These are phyloP conservation scores for Mormyrus lacerda DNA, from an alignment of 2,113 vertebrate genomes.

Conservation along the genomic window DNA sequence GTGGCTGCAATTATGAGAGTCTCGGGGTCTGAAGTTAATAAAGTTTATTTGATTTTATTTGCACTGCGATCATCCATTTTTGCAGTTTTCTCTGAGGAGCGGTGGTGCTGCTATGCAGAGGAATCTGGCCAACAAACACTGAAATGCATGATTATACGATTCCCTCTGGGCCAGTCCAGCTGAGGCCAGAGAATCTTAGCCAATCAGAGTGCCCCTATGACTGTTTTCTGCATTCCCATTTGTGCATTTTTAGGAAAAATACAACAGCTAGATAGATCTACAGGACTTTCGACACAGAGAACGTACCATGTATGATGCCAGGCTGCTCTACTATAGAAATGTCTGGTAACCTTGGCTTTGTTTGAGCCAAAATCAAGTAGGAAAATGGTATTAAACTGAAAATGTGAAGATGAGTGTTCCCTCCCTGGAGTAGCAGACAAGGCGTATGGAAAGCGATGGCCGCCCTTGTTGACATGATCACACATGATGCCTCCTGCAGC, in stretches of 20 bases:
- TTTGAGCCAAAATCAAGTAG: background rate
- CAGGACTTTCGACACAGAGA: background rate
- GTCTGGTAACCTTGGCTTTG: background rate
- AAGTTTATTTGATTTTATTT: slow-evolving; percentile 6
- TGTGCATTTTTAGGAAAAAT: background rate
- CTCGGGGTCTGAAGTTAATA: background rate
- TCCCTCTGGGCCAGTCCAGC: background rate
- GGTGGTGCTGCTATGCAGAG: background rate
- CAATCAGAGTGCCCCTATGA: background rate
- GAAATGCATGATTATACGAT: background rate
- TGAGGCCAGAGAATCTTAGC: background rate
- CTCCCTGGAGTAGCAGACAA: background rate
- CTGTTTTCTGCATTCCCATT: background rate
- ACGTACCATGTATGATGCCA: background rate
- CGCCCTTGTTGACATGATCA: background rate
- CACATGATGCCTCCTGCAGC: background rate
- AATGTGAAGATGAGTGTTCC: background rate
- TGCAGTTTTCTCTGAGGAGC: background rate
- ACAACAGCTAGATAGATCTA: background rate
- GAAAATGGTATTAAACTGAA: background rate
- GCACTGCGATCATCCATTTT: background rate
- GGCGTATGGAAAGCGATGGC: background rate
- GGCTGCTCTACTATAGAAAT: background rate
- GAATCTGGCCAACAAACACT: background rate
- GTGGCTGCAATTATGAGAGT: slow-evolving; percentile 19